phyloP scores from a whole-genome alignment of 2,113 vertebrate species.

The Prunella fulvescens region DNA sequence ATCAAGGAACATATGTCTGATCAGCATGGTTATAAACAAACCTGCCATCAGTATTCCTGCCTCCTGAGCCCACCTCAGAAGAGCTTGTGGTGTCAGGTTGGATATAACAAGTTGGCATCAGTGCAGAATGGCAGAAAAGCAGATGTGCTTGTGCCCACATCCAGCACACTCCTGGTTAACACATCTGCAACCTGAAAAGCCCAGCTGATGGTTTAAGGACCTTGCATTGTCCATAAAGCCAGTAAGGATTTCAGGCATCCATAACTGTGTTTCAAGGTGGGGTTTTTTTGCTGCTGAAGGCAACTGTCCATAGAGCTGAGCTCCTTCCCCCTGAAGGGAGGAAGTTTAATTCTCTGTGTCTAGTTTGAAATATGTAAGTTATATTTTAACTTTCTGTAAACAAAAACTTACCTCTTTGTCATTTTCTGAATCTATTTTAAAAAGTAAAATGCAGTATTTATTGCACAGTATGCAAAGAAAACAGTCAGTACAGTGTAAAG shows the following conservation, averaged over 20 bases:
- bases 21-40: neutral
- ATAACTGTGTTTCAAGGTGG: neutral
- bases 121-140: neutral
- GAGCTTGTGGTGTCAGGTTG: neutral
- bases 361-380: neutral
- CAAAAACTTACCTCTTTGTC: neutral
- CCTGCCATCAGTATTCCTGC: neutral
- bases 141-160: neutral
- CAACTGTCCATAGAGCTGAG: neutral
- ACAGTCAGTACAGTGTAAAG: neutral
- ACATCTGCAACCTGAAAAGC: neutral
- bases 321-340: neutral
- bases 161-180: neutral
- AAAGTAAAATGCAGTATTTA: neutral
- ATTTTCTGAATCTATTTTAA: neutral
- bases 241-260: neutral
- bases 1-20: neutral
- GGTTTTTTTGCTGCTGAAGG: neutral
- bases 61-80: rapidly evolving
- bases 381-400: neutral
- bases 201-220: neutral
- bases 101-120: neutral
- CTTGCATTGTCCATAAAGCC: neutral
- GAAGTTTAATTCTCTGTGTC: neutral
- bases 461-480: neutral